Base-by-base conservation (phyloP, 2,797 vertebrate species). In the Triplophysa yarkandensis region DNA sequence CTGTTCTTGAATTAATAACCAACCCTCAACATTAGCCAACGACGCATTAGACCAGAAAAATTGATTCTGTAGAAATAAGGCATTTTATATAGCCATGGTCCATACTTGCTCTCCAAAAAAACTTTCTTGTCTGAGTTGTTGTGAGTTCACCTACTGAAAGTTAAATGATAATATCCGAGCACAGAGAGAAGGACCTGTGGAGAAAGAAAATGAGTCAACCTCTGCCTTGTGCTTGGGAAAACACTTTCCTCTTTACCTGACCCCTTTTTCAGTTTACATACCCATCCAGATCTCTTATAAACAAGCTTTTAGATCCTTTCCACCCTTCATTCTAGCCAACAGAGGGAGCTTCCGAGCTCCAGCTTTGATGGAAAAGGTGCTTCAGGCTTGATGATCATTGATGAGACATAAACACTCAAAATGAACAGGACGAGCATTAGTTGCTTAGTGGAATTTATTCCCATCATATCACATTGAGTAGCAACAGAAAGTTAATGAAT, bases 351-450 rank as follows among this genome's bases (percentile, higher is more conserved):
- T n/a, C 14, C 48, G 68, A 64, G 74, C 71, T 58, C 76, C 52
- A 50, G 39, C 48, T 64, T 54, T 43, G 46, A 43, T 48, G 46
- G 13, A 30, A 32, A 44, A 57, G 17, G 43, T 11, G 65, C 46
- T 48, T 14, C 9, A 27, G 32, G 57, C 46, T 23, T 76, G 5
- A 54, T 34, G 43, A 64, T 68, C 36, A 21, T 64, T 43, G 39
- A 39, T 25, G 77, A 68, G 28, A 54, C 65, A 28, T 61, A 76
- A 83, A 83, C 74, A 71, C 76, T 76, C 63, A 83, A 84, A 77
- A 85, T 85, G 80, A 86, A 82, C 17, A 62, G 44, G 77, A 73
- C 80, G 80, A 84, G 85, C 84, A 50, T 50, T 48, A 48, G 81
- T 72, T 84, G 85, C 76, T 80, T 71, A 82, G 79, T 71, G 39